A percentile compares a stretch with the other conserved stretches of the same genome.
Conservation (phyloP, 2,888 invertebrate species). For the Stomorhina lunata region DNA sequence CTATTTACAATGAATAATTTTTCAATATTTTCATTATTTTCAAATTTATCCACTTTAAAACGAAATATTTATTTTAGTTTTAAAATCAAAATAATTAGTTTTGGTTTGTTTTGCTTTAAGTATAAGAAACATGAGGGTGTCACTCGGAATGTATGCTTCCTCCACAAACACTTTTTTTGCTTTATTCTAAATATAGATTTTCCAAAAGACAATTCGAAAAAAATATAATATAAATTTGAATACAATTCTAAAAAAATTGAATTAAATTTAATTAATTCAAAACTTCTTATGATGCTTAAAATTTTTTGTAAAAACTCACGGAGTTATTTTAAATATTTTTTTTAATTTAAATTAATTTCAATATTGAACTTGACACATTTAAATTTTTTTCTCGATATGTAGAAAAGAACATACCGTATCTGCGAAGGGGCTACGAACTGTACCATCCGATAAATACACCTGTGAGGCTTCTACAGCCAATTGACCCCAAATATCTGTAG, state of each 20-base stretch:
- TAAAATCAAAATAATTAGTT: background rate
- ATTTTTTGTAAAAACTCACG: too few relatives aligned
- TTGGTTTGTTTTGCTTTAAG: constrained; percentile 8
- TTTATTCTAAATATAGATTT: constrained; percentile 59
- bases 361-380: constrained; percentile 54
- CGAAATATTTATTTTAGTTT: too few relatives aligned
- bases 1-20: too few relatives aligned
- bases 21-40: too few relatives aligned
- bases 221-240: background rate
- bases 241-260: background rate
- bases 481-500: constrained; percentile 93
- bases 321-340: background rate
- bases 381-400: background rate
- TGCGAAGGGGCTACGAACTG: constrained; percentile 90
- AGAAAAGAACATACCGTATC: constrained; percentile 85
- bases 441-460: constrained; percentile 91
- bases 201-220: background rate
- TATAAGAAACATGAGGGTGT: constrained; percentile 46
- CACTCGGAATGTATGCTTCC: constrained; percentile 15
- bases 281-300: too few relatives aligned
- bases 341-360: background rate
- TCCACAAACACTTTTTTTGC: constrained; percentile 81
- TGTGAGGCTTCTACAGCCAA: constrained; percentile 92
- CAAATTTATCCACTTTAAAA: too few relatives aligned
- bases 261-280: background rate